Evolutionary conservation across 1,140 invertebrate genomes (phyloP), one percentile per base, ranked within the genome.

Genomic region (Diorhabda elongata): DNA sequence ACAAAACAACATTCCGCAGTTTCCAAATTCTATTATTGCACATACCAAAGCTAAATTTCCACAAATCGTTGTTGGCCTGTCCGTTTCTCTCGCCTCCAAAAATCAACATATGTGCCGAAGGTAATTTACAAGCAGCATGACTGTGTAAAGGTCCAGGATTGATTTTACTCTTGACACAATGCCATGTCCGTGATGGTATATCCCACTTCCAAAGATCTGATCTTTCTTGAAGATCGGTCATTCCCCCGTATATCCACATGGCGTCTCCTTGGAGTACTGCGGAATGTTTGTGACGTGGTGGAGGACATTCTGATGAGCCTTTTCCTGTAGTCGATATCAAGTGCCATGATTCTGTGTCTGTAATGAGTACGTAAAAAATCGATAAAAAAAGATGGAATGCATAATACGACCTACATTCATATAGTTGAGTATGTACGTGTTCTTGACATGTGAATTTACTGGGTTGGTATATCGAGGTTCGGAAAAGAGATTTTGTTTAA

Each of bases 221-320:
- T 73, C 91, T 86, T 71, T 91, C 90, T 67, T 91, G 87, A 2
- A 96, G 85, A 82, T 95, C 92, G 61, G 89, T 92, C 91, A 94
- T 94, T 1, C 95, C 95, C 3, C 93, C 95, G 80, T 93, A 95
- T 76, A 96, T 85, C 87, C 92, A 96, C 86, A 96, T 92, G 0
- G 87, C 84, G 61, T 88, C 86, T 59, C 88, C 90, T 76, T 94
- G 89, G 9, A 95, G 82, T 5, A 95, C 89, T 2, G 92, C 92
- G 0, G 92, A 91, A 82, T 96, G 94, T 75, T 92, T 92, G 82
- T 95, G 93, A 52, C 93, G 85, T 4, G 90, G 87, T 63, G 92
- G 87, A 42, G 91, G 89, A 5, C 82, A 81, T 57, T 81, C 79
- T 68, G 87, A 83, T 44, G 79, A 77, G 66, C 75, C 82, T 52